These are phyloP conservation scores for Arrhamphus sclerolepis DNA, from an alignment of 2,797 vertebrate genomes.

Conservation along the genomic window DNA sequence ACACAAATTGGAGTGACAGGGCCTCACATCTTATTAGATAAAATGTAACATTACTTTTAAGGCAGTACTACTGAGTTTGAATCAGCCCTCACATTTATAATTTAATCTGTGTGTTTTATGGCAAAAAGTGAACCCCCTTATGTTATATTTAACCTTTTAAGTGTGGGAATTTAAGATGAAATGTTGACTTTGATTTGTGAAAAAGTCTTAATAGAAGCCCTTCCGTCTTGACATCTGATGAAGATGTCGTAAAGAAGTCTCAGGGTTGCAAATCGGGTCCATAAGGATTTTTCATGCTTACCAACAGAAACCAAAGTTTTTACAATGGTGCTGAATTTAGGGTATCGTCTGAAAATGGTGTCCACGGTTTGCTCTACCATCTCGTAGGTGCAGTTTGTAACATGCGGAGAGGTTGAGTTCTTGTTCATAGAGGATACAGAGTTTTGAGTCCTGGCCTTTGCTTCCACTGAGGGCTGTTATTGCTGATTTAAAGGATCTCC, in stretches of 20 bases:
- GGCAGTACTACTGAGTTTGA: constrained; percentile 71
- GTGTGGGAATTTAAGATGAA: constrained; percentile 28
- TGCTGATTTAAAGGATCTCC: constrained; percentile 73
- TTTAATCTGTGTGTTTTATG: constrained; percentile 22
- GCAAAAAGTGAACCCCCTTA: constrained; percentile 21
- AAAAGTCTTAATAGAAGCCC: constrained; percentile 71
- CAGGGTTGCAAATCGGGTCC: constrained; percentile 36
- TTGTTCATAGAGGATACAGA: constrained; percentile 29
- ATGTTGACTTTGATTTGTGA: constrained; percentile 40
- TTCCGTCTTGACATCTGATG: constrained; percentile 63
- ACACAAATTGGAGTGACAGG: constrained; percentile 34
- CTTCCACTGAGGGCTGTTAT: constrained; percentile 70
- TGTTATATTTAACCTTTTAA: constrained; percentile 10
- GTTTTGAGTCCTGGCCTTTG: constrained; percentile 22
- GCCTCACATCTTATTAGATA: constrained; percentile 21
- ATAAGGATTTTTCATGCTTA: constrained; percentile 18
- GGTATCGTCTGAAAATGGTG: constrained; percentile 20
- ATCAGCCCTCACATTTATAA: constrained; percentile 62
- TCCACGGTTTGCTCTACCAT: constrained; percentile 10
- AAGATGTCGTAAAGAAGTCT: constrained; percentile 44
- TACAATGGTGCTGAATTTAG: constrained; percentile 46
- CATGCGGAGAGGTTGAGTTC: constrained; percentile 56
- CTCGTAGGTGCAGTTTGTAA: constrained; percentile 27
- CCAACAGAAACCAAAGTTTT: constrained; percentile 29
- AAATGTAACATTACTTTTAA: constrained; percentile 63